Evolutionary conservation across 37 sponge, comb jelly and placozoan genomes (phyloP).

Genomic region (Petrosia ficiformis): DNA sequence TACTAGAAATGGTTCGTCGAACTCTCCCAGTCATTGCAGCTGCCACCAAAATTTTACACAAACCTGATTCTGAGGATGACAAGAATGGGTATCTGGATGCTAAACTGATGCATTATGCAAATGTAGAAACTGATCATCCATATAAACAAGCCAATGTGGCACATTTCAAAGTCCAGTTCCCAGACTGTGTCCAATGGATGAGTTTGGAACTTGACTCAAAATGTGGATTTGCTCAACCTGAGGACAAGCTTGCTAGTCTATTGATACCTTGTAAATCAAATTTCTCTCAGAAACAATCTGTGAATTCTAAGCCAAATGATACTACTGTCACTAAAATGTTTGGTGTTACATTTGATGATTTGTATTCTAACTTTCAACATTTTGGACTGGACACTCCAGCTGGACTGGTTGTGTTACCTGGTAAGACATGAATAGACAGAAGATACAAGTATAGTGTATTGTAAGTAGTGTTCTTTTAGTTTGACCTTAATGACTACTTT

Average conservation of each 20-base stretch:
- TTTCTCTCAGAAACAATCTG: background rate
- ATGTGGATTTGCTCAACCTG: constrained; percentile 77
- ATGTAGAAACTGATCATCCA: constrained; percentile 91
- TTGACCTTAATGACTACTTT: too few species aligned
- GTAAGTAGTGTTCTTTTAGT: background rate
- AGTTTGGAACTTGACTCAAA: constrained; percentile 81
- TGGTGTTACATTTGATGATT: constrained; percentile 42
- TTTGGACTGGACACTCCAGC: constrained; percentile 49
- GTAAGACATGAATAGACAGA: too few species aligned
- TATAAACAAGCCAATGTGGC: constrained; percentile 80
- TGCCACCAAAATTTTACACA: constrained; percentile 3
- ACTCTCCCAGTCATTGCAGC: constrained; percentile 65
- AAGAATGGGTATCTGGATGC: constrained; percentile 29
- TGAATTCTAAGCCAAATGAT: background rate
- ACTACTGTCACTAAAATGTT: constrained; percentile 2
- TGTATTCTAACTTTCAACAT: constrained; percentile 50
- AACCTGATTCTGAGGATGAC: background rate
- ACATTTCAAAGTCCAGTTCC: constrained; percentile 72
- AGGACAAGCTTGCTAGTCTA: constrained; percentile 64
- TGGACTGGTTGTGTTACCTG: constrained; percentile 66
- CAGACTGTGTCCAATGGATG: constrained; percentile 89
- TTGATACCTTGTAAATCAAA: constrained; percentile 46
- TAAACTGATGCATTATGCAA: constrained; percentile 66
- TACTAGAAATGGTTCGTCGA: constrained; percentile 56
- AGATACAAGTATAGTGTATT: too few species aligned